Percentiles rank a stretch among this genome's conserved stretches.
These are phyloP conservation scores for Notolabrus celidotus DNA, from an alignment of 2,797 vertebrate genomes.

Conservation along the genomic window DNA sequence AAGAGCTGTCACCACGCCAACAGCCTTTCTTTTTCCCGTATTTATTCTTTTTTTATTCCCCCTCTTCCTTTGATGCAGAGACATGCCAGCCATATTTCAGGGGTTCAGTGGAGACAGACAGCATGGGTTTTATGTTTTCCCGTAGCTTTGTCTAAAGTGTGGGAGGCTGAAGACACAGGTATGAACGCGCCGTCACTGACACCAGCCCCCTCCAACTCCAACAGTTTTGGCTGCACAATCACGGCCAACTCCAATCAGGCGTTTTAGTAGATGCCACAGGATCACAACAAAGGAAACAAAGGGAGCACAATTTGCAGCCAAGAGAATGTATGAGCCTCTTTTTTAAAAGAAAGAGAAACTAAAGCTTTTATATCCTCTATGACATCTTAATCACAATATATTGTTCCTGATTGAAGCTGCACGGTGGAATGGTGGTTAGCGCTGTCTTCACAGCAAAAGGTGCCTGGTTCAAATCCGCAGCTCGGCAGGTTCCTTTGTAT, in stretches of 20 bases:
- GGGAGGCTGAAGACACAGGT: conserved; percentile 69
- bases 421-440: no score
- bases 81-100: conserved; percentile 65
- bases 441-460: no score
- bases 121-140: conserved; percentile 73
- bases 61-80: conserved; percentile 67
- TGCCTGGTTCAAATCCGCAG: no score
- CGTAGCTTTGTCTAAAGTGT: conserved; percentile 64
- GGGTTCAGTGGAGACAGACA: conserved; percentile 72
- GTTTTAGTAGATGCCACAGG: conserved; percentile 52
- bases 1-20: conserved; percentile 74
- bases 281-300: conserved; percentile 45
- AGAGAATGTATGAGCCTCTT: conserved; percentile 23
- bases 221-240: conserved; percentile 37
- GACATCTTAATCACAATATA: conserved; percentile 14
- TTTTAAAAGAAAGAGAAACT: conserved; percentile 14
- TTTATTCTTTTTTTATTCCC: conserved; percentile 30
- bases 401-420: conserved; percentile 31
- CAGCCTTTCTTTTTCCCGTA: conserved; percentile 57
- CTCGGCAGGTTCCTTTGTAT: no score
- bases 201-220: background rate
- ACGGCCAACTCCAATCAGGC: conserved; percentile 48
- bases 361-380: conserved; percentile 21
- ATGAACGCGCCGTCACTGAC: conserved; percentile 53
- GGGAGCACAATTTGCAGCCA: conserved; percentile 43